Evolutionary conservation across 2,888 invertebrate species (phyloP).

Genomic region (Andricus curvator): DNA sequence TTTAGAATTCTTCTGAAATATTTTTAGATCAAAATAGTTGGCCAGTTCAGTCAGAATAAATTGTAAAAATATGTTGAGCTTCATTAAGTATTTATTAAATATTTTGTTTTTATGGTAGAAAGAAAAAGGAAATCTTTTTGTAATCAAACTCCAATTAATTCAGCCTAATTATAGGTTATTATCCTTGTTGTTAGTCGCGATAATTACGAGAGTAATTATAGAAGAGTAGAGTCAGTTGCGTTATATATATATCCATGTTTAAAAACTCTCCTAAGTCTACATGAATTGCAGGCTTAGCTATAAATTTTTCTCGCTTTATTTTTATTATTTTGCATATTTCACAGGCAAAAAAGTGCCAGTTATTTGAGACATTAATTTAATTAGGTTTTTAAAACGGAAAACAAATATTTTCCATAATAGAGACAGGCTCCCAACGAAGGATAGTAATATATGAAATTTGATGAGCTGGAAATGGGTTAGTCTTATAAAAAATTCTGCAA

Average conservation of each 20-base stretch:
- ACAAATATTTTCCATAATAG: not conserved
- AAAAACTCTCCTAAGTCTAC: not conserved
- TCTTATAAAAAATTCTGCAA: too few relatives aligned
- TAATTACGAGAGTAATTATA: not conserved
- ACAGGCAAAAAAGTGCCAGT: not conserved
- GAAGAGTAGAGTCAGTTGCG: not conserved
- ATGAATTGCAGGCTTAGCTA: not conserved
- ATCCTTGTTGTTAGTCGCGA: too few relatives aligned
- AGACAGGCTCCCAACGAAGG: not conserved
- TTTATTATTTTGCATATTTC: not conserved
- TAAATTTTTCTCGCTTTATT: not conserved
- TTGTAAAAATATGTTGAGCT: too few relatives aligned
- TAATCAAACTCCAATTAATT: not conserved
- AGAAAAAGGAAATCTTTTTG: not conserved
- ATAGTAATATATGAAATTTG: not conserved
- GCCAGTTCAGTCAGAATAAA: too few relatives aligned
- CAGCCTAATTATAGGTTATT: not conserved
- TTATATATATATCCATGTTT: constrained; percentile 3
- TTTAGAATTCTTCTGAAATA: not conserved
- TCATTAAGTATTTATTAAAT: too few relatives aligned
- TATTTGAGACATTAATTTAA: not conserved
- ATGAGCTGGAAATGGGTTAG: too few relatives aligned
- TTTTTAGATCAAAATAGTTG: not conserved
- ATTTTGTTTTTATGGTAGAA: not conserved
- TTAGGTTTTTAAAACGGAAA: not conserved